These are phyloP conservation scores for Ceriagrion tenellum DNA, from an alignment of 2,888 invertebrate species.

Conservation along the genomic window DNA sequence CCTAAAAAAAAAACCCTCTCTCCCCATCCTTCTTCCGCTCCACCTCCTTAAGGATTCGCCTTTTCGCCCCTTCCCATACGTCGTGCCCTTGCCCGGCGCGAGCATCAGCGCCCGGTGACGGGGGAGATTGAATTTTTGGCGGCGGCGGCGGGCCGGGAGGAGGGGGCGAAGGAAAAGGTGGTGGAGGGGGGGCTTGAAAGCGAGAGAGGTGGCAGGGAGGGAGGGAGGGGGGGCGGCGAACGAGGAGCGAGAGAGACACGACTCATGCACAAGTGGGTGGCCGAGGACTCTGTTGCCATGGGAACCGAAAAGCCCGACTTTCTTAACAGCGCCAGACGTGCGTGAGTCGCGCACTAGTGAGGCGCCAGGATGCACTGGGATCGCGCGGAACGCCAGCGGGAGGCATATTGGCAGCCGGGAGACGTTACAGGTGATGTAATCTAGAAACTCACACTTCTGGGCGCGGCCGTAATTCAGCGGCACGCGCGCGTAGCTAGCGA, in stretches of 20 bases:
- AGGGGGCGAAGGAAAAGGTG: not conserved
- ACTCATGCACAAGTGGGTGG: constrained; percentile 36
- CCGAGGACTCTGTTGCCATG: constrained; percentile 22
- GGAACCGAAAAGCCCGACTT: not conserved
- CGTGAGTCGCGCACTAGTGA: not conserved
- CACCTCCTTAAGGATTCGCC: not conserved
- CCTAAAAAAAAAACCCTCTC: not conserved
- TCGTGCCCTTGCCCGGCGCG: not conserved
- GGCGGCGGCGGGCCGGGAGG: not conserved
- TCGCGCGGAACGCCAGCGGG: no score
- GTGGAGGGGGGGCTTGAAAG: not conserved
- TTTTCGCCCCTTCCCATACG: not conserved
- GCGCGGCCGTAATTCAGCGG: not conserved
- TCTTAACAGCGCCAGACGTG: not conserved
- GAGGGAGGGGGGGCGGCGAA: not conserved
- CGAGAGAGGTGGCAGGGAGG: not conserved
- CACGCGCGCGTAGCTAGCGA: not conserved
- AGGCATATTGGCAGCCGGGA: not conserved
- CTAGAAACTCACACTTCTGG: not conserved
- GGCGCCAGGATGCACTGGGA: no score
- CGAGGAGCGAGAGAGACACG: not conserved
- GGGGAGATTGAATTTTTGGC: constrained; percentile 20
- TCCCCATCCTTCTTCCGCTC: not conserved
- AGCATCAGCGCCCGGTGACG: not conserved
- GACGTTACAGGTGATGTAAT: not conserved